A percentile compares a stretch with the other conserved stretches of the same genome.
Evolutionary conservation across 2,888 invertebrate genomes (phyloP).

Genomic region (Pachymerium ferrugineum): DNA sequence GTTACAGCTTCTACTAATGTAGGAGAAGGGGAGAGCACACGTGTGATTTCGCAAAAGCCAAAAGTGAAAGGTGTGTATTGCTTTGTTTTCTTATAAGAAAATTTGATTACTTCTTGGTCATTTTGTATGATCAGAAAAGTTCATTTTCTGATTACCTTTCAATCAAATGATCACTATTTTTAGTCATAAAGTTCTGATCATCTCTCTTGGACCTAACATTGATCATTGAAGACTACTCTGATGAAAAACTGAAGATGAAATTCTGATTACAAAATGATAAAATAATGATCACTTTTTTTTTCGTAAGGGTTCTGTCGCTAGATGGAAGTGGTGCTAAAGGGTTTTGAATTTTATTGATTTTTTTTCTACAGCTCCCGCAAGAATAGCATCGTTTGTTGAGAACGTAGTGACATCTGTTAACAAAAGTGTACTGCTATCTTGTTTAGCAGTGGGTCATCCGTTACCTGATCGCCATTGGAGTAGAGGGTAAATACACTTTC

Average conservation of each 20-base stretch:
- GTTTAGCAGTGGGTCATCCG: not conserved
- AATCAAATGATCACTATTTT: too few species aligned
- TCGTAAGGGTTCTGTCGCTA: too few species aligned
- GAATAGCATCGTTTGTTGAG: constrained; percentile 16
- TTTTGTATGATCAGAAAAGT: too few species aligned
- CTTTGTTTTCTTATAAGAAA: not conserved
- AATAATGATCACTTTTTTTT: too few species aligned
- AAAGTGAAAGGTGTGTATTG: constrained; percentile 19
- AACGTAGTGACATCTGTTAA: not conserved
- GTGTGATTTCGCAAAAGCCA: constrained; percentile 11
- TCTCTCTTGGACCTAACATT: too few species aligned
- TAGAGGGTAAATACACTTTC: not conserved
- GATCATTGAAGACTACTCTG: too few species aligned
- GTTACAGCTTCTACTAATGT: constrained; percentile 28
- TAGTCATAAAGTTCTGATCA: too few species aligned
- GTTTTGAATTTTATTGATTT: not conserved
- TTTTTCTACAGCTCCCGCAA: constrained; percentile 14
- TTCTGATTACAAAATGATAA: too few species aligned
- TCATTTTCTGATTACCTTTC: too few species aligned
- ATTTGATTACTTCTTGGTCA: too few species aligned
- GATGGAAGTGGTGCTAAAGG: not conserved
- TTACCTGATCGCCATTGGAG: not conserved
- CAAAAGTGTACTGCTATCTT: not conserved
- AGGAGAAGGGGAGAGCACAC: constrained; percentile 28
- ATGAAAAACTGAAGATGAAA: too few species aligned